These are phyloP conservation scores for Hyperopisus bebe DNA, from an alignment of 2,113 vertebrate genomes.

Conservation along the genomic window DNA sequence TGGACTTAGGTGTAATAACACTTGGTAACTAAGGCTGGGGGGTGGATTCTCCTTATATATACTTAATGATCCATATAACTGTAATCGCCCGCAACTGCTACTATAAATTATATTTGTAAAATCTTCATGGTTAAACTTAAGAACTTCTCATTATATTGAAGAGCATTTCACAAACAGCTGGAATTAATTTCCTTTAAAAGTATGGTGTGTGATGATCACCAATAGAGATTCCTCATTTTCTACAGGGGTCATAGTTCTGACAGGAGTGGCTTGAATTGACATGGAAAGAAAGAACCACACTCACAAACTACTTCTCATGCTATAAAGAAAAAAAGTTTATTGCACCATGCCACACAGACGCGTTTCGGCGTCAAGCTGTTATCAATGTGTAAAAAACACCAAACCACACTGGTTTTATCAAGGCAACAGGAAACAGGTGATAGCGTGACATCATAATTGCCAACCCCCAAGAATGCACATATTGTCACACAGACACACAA, in stretches of 20 bases:
- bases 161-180: not conserved
- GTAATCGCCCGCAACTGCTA: not conserved
- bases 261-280: not conserved
- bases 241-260: not conserved
- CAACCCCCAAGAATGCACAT: too few species aligned
- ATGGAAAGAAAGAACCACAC: too few species aligned
- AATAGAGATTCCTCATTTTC: not conserved
- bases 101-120: not conserved
- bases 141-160: not conserved
- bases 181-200: not conserved
- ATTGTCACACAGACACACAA: too few species aligned
- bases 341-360: too few species aligned
- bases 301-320: too few species aligned
- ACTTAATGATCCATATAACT: not conserved
- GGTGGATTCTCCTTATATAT: not conserved
- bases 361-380: too few species aligned
- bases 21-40: not conserved
- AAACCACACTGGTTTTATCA: too few species aligned
- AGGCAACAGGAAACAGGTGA: too few species aligned
- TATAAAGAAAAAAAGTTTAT: too few species aligned
- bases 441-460: too few species aligned
- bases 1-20: not conserved
- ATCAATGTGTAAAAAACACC: too few species aligned
- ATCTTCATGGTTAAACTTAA: not conserved
- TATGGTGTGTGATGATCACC: not conserved